Conservation (phyloP, 37 sponge, comb jelly and placozoan species). For the Oscarella lobularis region DNA sequence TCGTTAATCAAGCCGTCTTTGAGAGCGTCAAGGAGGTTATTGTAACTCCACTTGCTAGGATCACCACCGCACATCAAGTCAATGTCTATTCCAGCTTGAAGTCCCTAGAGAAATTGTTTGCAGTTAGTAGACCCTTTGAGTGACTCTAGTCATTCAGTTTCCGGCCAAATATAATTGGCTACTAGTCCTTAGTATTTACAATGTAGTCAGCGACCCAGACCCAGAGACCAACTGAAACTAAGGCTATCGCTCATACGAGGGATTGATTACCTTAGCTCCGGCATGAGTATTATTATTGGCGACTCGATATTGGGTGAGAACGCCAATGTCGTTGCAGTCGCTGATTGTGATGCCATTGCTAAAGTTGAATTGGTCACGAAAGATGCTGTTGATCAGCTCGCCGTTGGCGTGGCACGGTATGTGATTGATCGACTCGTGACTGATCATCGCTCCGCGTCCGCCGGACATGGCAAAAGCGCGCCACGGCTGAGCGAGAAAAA, state of each 20-base stretch:
- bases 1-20: slow-evolving; percentile 6
- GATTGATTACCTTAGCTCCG: slow-evolving; percentile 5
- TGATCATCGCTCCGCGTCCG: neutral
- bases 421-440: neutral
- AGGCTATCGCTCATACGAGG: no score
- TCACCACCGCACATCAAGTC: slow-evolving; percentile 13
- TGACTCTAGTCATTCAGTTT: no score
- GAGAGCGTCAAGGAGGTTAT: slow-evolving; percentile 7
- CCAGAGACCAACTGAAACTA: no score
- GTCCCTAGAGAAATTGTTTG: neutral
- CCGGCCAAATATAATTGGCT: no score
- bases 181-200: no score
- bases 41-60: neutral
- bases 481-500: slow-evolving; percentile 1
- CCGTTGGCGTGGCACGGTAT: slow-evolving; percentile 8
- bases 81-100: slow-evolving; percentile 4
- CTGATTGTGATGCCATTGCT: neutral
- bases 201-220: no score
- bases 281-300: neutral
- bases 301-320: neutral
- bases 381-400: neutral
- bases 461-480: neutral
- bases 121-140: no score
- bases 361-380: neutral
- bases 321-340: slow-evolving; percentile 8